Evolutionary conservation across 2,113 vertebrate species (phyloP).

Genomic region (Cebus imitator): DNA sequence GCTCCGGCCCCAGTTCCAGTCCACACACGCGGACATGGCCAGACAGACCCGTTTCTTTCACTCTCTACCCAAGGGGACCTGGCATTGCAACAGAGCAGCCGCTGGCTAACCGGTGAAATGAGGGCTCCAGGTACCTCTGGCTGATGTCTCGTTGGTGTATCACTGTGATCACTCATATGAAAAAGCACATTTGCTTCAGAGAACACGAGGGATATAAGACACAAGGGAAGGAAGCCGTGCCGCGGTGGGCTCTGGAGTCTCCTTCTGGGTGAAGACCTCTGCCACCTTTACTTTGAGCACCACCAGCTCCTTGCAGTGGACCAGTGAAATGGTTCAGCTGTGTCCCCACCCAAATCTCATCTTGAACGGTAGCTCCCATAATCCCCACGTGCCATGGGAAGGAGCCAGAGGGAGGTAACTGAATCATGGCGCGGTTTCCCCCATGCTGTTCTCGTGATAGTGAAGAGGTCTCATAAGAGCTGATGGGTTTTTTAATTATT

Average conservation of each 20-base stretch:
- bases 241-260: neutral
- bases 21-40: neutral
- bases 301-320: neutral
- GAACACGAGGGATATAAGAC: neutral
- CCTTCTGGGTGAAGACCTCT: neutral
- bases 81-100: neutral
- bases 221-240: neutral
- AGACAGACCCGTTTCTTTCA: neutral
- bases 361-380: too few species aligned
- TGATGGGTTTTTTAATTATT: too few species aligned
- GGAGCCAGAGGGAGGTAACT: too few species aligned
- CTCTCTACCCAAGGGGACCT: neutral
- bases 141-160: neutral
- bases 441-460: too few species aligned
- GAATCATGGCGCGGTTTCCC: too few species aligned
- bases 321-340: neutral
- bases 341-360: too few species aligned
- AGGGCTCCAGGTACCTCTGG: too few species aligned
- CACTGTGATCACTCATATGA: conserved; percentile 52
- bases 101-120: neutral
- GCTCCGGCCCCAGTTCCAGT: neutral
- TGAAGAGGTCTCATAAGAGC: too few species aligned
- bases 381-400: too few species aligned
- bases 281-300: neutral
- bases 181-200: conserved; percentile 62